phyloP scores from a whole-genome alignment of 2,888 invertebrate species.

The Tenodera sinensis region DNA sequence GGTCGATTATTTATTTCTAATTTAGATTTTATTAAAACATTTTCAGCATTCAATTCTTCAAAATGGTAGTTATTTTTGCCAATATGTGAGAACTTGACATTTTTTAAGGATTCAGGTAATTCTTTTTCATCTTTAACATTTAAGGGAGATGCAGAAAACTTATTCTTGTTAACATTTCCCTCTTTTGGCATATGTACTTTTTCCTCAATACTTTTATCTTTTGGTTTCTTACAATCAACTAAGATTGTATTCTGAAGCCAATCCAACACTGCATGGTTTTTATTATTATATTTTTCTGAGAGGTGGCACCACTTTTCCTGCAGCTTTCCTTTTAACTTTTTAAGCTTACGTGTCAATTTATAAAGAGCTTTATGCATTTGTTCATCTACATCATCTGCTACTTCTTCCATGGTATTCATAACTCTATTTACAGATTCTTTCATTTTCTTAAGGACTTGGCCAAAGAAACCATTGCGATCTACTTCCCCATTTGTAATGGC shows the following conservation, averaged over 20 bases:
- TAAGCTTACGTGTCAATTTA: background rate
- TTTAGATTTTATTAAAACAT: background rate
- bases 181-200: background rate
- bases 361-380: background rate
- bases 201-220: background rate
- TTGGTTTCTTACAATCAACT: background rate
- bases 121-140: background rate
- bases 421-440: background rate
- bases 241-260: background rate
- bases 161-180: background rate
- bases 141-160: too few species aligned
- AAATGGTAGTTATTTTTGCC: background rate
- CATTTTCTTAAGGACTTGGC: background rate
- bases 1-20: background rate
- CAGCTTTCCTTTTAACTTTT: constrained; percentile 1
- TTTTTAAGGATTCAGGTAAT: background rate
- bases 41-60: background rate
- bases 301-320: constrained; percentile 6
- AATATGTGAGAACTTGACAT: background rate
- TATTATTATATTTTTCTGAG: background rate
- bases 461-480: background rate
- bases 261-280: background rate
- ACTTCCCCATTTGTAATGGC: background rate
- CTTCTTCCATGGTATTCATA: background rate
- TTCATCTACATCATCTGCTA: constrained; percentile 6